phyloP scores from a whole-genome alignment of 2,888 invertebrate species.

The Dynastes maya region DNA sequence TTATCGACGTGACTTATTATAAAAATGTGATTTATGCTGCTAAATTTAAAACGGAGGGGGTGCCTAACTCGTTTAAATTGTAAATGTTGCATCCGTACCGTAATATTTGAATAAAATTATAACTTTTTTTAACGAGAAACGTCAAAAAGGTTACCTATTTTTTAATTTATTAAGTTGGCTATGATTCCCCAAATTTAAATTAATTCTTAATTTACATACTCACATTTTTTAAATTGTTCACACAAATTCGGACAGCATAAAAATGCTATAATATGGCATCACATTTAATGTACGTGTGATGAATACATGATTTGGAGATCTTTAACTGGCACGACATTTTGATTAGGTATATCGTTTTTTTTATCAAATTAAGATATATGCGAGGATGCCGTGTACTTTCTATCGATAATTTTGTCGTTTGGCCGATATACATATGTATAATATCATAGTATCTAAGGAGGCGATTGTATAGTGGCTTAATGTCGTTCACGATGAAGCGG shows the following conservation, averaged over 20 bases:
- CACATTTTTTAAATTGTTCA: not conserved
- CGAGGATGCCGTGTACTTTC: slow-evolving; percentile 12
- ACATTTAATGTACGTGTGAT: not conserved
- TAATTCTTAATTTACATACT: slow-evolving; percentile 8
- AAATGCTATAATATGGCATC: slow-evolving; percentile 3
- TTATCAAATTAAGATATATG: slow-evolving; percentile 38
- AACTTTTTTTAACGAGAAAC: too few species aligned
- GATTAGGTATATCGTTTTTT: slow-evolving; percentile 24
- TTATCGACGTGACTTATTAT: slow-evolving; percentile 33
- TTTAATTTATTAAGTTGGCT: too few species aligned
- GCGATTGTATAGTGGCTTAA: not conserved
- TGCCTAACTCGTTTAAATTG: not conserved
- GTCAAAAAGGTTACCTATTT: too few species aligned
- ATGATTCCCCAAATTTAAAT: not conserved
- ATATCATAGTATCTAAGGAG: not conserved
- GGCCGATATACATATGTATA: slow-evolving; percentile 18
- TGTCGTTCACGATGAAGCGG: not conserved
- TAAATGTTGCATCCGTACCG: not conserved
- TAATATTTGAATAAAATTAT: not conserved
- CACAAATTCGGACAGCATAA: not conserved
- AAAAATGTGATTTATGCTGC: slow-evolving; percentile 34
- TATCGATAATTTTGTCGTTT: slow-evolving; percentile 26
- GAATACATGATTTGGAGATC: slow-evolving; percentile 17
- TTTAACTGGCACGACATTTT: slow-evolving; percentile 25
- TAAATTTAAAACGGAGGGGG: not conserved